Evolutionary conservation across 2,113 vertebrate species (phyloP).

Genomic region (Coregonus clupeaformis): DNA sequence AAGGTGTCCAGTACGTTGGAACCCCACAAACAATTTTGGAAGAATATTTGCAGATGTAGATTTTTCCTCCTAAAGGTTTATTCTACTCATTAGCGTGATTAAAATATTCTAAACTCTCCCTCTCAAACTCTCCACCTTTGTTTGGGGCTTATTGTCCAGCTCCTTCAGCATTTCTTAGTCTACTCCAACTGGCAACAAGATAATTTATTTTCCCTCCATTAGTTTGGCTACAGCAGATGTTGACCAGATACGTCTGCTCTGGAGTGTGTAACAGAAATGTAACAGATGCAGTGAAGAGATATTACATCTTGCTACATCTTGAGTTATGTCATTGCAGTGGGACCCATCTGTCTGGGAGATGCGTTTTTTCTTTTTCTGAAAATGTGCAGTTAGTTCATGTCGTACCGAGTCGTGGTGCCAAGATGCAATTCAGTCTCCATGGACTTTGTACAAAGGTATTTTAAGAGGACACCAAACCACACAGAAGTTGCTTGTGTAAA

Average conservation of each 20-base stretch:
- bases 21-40: slow-evolving; percentile 33
- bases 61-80: slow-evolving; percentile 24
- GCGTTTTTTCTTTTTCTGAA: slow-evolving; percentile 50
- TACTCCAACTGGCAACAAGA: slow-evolving; percentile 35
- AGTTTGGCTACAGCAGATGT: slow-evolving; percentile 64
- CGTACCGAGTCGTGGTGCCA: slow-evolving; percentile 51
- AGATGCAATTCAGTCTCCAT: slow-evolving; percentile 62
- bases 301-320: slow-evolving; percentile 52
- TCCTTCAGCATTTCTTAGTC: slow-evolving; percentile 41
- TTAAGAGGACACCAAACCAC: slow-evolving; percentile 68
- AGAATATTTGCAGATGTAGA: slow-evolving; percentile 36
- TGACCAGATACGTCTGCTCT: slow-evolving; percentile 45
- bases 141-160: not conserved
- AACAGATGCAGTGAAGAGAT: slow-evolving; percentile 48
- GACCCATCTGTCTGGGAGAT: slow-evolving; percentile 70
- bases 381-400: slow-evolving; percentile 63
- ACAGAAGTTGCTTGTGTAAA: slow-evolving; percentile 66
- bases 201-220: slow-evolving; percentile 64
- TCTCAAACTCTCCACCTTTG: slow-evolving; percentile 22
- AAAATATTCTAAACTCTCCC: slow-evolving; percentile 9
- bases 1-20: slow-evolving; percentile 21
- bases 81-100: slow-evolving; percentile 24
- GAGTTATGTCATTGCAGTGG: slow-evolving; percentile 71
- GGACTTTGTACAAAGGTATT: slow-evolving; percentile 73
- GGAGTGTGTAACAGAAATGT: slow-evolving; percentile 52